A percentile compares a stretch with the other conserved stretches of the same genome.
phyloP scores from a whole-genome alignment of 1,140 invertebrate species.

The Magallana ariakensis region DNA sequence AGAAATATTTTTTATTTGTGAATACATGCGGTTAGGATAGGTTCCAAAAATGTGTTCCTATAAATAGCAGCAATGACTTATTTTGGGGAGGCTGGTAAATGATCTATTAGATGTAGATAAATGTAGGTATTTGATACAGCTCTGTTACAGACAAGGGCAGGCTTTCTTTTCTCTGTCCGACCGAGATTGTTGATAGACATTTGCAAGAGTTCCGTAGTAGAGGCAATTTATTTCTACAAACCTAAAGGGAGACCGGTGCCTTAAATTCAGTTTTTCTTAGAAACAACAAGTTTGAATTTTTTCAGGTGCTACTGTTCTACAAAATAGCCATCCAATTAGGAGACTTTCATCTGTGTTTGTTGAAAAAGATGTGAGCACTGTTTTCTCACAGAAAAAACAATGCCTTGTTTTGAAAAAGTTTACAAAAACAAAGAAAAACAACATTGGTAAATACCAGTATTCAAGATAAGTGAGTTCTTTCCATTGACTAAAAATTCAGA shows the following conservation, averaged over 20 bases:
- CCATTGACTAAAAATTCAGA: no score
- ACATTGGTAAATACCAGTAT: no score
- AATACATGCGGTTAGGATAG: conserved; percentile 1
- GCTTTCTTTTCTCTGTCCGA: background rate
- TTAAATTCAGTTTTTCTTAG: background rate
- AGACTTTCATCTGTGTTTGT: no score
- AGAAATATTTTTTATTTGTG: background rate
- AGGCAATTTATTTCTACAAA: background rate
- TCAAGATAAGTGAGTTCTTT: no score
- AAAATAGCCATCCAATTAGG: background rate
- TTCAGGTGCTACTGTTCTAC: background rate
- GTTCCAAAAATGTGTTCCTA: background rate
- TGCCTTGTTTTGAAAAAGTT: no score
- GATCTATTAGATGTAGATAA: conserved; percentile 29
- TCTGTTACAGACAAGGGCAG: background rate
- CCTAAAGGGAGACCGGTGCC: background rate
- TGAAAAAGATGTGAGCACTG: no score
- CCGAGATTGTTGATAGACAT: background rate
- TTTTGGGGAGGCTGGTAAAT: conserved; percentile 26
- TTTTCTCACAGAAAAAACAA: no score
- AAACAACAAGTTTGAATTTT: background rate
- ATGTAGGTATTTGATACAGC: conserved; percentile 17
- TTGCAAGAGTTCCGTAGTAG: background rate
- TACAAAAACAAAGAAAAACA: no score
- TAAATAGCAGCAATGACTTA: background rate